Evolutionary conservation across 1,140 invertebrate species (phyloP), one percentile per base, ranked within the genome.

Genomic region (Saccostrea glomerata): DNA sequence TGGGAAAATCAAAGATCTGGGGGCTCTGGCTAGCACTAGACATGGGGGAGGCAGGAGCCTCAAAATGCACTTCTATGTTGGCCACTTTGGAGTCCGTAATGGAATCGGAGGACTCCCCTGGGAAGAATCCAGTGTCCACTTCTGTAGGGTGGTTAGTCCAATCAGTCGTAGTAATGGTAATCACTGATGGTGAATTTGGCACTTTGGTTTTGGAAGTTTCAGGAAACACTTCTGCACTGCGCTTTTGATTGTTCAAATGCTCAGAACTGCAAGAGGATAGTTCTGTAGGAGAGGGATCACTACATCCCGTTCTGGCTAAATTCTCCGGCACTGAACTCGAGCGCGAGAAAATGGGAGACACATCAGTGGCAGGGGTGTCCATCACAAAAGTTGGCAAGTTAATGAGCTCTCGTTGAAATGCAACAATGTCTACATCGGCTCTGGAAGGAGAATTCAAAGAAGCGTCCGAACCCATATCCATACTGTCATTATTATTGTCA

Each of bases 331-430:
- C 94, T 12, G 94, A 95, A 87, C 92, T 95, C 36, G 92, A 95
- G 7, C 94, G 87, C 5, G 94, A 94, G 88, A 94, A 93, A 66
- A 94, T 91, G 15, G 92, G 93, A 12, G 93, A 94, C 3, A 94
- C 92, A 88, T 94, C 93, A 9, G 91, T 86, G 7, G 88, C 88
- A 7, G 93, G 92, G 11, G 94, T 93, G 73, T 95, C 94, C 91
- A 95, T 93, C 13, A 94, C 94, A 92, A 95, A 95, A 12, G 93
- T 94, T 40, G 95, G 95, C 30, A 95, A 91, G 89, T 95, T 95
- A 23, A 94, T 95, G 7, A 95, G 91, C 87, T 95, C 94, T 82
- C 93, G 88, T 90, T 94, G 93, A 83, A 95, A 94, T 73, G 94
- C 94, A 56, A 92, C 91, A 25, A 94, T 93, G 89, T 95, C 94